These are phyloP conservation scores for Zaprionus ornatus DNA, from an alignment of 1,140 invertebrate genomes.

Conservation along the genomic window DNA sequence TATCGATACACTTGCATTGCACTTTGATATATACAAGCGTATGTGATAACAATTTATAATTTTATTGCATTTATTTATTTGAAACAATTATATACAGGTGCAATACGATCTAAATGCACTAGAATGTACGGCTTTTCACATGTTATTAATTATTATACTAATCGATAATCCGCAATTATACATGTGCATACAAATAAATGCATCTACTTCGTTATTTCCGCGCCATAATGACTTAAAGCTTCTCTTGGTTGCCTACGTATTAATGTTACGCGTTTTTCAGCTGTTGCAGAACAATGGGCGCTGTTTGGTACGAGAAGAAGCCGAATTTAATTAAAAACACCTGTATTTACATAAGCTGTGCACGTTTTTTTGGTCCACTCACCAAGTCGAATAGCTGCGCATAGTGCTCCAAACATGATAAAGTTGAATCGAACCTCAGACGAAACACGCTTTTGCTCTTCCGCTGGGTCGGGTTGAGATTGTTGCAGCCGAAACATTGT, in stretches of 20 bases:
- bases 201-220: slow-evolving; percentile 34
- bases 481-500: slow-evolving; percentile 79
- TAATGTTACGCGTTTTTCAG: slow-evolving; percentile 53
- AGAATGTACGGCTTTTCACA: neutral
- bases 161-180: slow-evolving; percentile 15
- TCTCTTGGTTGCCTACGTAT: neutral
- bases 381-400: slow-evolving; percentile 71
- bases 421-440: slow-evolving; percentile 74
- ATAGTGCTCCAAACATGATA: slow-evolving; percentile 62
- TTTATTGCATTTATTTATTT: slow-evolving; percentile 36
- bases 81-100: slow-evolving; percentile 28
- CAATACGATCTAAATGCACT: slow-evolving; percentile 9
- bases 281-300: slow-evolving; percentile 61
- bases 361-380: slow-evolving; percentile 16
- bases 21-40: neutral
- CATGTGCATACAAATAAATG: slow-evolving; percentile 59
- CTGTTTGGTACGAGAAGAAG: slow-evolving; percentile 27
- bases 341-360: slow-evolving; percentile 63
- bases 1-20: slow-evolving; percentile 25
- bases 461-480: slow-evolving; percentile 79
- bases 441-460: slow-evolving; percentile 72
- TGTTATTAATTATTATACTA: slow-evolving; percentile 1
- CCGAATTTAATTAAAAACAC: slow-evolving; percentile 10
- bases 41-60: neutral
- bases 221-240: slow-evolving; percentile 4